Evolutionary conservation across 2,113 vertebrate species (phyloP).

Genomic region (Notechis scutatus): DNA sequence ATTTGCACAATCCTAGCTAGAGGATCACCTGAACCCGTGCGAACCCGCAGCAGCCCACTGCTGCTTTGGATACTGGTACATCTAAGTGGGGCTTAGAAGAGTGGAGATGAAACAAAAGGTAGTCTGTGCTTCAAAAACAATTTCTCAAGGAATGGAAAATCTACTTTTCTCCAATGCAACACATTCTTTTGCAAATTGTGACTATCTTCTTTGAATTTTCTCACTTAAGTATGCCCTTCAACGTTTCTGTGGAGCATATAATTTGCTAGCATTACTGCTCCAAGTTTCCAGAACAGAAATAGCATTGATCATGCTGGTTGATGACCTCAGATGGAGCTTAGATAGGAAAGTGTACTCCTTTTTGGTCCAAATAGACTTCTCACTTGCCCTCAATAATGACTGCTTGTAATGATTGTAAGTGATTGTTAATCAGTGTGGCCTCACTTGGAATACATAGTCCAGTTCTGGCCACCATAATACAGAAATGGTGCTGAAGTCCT

Average conservation of each 20-base stretch:
- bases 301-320: neutral
- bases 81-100: neutral
- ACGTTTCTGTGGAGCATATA: conserved; percentile 41
- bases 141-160: conserved; percentile 33
- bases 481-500: neutral
- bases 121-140: conserved; percentile 17
- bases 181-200: conserved; percentile 39
- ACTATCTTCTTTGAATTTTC: conserved; percentile 40
- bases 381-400: neutral
- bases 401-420: neutral
- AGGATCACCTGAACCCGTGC: too few relatives aligned
- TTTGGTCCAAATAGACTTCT: neutral
- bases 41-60: too few relatives aligned
- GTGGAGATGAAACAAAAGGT: conserved; percentile 24
- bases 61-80: neutral
- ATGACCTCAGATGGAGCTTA: neutral
- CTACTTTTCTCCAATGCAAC: conserved; percentile 20
- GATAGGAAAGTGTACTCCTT: neutral
- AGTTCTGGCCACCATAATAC: neutral
- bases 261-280: conserved; percentile 38
- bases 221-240: conserved; percentile 46
- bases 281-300: conserved; percentile 24
- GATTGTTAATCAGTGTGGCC: neutral
- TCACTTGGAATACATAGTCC: neutral
- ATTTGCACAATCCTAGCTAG: too few relatives aligned